These are phyloP conservation scores for Aricia artaxerxes DNA, from an alignment of 2,888 invertebrate species.

Conservation along the genomic window DNA sequence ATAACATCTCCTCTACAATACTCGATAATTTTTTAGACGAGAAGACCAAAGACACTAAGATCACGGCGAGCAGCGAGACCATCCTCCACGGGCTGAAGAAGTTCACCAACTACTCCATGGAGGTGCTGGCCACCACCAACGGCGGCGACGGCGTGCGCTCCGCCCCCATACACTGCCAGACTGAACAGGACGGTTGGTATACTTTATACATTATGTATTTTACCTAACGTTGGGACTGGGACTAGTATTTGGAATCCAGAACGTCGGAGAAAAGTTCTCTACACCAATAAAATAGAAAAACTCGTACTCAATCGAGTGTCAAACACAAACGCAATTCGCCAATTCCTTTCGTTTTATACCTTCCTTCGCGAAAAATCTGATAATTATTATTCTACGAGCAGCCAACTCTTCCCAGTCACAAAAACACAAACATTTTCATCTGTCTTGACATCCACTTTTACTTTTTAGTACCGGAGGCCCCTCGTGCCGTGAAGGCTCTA, in stretches of 20 bases:
- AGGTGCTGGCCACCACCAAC: constrained; percentile 95
- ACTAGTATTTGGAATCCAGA: too few species aligned
- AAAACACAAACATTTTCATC: background rate
- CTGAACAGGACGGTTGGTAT: constrained; percentile 93
- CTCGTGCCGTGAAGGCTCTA: constrained; percentile 94
- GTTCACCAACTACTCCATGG: constrained; percentile 98
- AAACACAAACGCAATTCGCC: too few species aligned
- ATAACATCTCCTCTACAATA: too few species aligned
- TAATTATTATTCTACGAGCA: too few species aligned
- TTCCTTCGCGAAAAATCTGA: too few species aligned
- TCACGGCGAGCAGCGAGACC: constrained; percentile 94
- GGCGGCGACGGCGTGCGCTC: constrained; percentile 97
- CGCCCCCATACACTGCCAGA: constrained; percentile 93
- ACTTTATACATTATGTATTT: background rate
- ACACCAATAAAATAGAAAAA: too few species aligned
- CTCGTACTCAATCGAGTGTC: too few species aligned
- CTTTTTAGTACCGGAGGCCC: constrained; percentile 92
- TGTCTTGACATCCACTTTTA: background rate
- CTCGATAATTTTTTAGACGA: constrained; percentile 81
- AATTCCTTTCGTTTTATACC: too few species aligned
- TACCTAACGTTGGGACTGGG: too few species aligned
- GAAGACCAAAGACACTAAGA: constrained; percentile 94
- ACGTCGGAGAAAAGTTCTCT: too few species aligned
- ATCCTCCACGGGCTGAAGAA: constrained; percentile 96
- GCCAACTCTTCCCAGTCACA: too few species aligned